Percentiles rank a stretch among this genome's conserved stretches.
Evolutionary conservation across 2,797 vertebrate genomes (phyloP).

Genomic region (Lithobates sylvaticus): DNA sequence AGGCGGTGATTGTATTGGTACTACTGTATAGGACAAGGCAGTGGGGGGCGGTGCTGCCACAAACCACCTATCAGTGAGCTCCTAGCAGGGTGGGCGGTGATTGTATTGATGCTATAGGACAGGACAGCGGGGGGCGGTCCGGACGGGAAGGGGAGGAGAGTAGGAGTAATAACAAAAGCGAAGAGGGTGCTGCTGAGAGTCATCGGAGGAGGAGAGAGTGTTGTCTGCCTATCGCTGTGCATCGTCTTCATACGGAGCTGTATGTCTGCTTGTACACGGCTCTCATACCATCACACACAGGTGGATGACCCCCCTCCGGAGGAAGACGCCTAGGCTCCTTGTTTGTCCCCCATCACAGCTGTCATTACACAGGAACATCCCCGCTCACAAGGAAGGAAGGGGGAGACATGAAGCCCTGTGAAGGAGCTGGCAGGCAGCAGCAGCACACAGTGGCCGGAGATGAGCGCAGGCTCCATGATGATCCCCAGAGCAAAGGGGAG

Average conservation of each 20-base stretch:
- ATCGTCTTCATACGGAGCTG: background rate
- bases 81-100: background rate
- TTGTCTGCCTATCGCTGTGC: background rate
- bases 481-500: too few relatives aligned
- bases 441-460: background rate
- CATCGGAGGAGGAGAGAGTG: slow-evolving; percentile 19
- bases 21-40: background rate
- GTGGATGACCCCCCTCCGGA: background rate
- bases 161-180: background rate
- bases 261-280: background rate
- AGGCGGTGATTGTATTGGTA: background rate
- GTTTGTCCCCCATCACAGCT: background rate
- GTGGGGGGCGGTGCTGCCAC: background rate
- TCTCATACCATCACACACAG: background rate
- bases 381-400: background rate
- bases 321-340: background rate
- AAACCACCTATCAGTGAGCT: too few relatives aligned
- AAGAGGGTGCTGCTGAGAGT: slow-evolving; percentile 12
- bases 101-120: background rate
- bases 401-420: slow-evolving; percentile 70
- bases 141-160: slow-evolving; percentile 7
- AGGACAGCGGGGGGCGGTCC: too few relatives aligned
- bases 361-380: background rate
- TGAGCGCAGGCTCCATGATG: background rate
- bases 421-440: slow-evolving; percentile 52